A percentile compares a stretch with the other conserved stretches of the same genome.
phyloP scores from a whole-genome alignment of 2,888 invertebrate species.

The Tubulanus polymorphus region DNA sequence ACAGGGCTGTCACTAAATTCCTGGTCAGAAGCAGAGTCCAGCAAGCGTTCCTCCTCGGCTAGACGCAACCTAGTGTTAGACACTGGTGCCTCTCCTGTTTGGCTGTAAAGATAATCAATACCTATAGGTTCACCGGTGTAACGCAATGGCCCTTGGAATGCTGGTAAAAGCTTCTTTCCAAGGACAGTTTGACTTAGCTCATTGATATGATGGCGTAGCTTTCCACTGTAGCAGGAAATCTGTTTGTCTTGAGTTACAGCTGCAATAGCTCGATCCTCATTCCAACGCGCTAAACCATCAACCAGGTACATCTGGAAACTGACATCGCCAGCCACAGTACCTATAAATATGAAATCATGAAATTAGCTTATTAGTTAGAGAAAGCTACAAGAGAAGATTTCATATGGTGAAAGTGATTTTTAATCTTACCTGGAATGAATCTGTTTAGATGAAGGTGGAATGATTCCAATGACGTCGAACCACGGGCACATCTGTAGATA shows the following conservation, averaged over 20 bases:
- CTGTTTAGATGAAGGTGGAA: slow-evolving; percentile 27
- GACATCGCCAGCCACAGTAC: slow-evolving; percentile 18
- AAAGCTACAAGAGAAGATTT: no score
- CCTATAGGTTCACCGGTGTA: slow-evolving; percentile 22
- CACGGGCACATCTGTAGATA: slow-evolving; percentile 25
- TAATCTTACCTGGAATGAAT: slow-evolving; percentile 21
- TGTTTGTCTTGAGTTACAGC: background rate
- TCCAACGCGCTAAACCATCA: slow-evolving; percentile 21
- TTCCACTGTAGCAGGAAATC: slow-evolving; percentile 11
- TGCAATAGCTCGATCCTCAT: slow-evolving; percentile 18
- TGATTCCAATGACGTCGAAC: slow-evolving; percentile 27
- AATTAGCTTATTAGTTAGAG: background rate
- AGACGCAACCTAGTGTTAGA: no score
- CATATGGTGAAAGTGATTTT: no score
- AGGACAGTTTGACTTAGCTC: slow-evolving; percentile 10
- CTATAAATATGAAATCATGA: slow-evolving; percentile 11
- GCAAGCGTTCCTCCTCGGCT: no score
- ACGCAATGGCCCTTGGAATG: slow-evolving; percentile 9
- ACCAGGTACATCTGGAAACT: slow-evolving; percentile 23
- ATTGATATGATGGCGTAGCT: slow-evolving; percentile 15
- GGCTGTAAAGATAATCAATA: slow-evolving; percentile 22
- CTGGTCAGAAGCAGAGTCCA: no score
- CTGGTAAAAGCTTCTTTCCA: slow-evolving; percentile 9
- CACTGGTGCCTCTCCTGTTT: slow-evolving; percentile 10
- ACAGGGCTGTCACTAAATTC: no score